These are phyloP conservation scores for Kryptolebias marmoratus DNA, from an alignment of 2,113 vertebrate species.

Conservation along the genomic window DNA sequence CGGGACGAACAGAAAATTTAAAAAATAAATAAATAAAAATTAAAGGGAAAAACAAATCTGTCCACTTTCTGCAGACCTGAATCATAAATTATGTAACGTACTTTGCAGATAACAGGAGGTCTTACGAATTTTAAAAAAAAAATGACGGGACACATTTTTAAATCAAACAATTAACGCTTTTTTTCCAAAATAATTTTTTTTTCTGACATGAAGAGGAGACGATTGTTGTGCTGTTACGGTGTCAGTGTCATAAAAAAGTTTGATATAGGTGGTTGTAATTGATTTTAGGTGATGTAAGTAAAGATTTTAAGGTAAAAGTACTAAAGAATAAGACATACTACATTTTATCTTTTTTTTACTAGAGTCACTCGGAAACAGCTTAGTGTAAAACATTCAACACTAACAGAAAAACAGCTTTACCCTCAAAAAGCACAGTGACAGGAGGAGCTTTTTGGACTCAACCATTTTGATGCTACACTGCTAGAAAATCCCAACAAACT, in stretches of 20 bases:
- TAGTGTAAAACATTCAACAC: no score
- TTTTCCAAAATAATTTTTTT: not conserved
- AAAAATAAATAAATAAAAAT: not conserved
- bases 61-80: conserved; percentile 18
- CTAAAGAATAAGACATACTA: no score
- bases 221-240: not conserved
- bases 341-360: no score
- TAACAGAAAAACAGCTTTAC: no score
- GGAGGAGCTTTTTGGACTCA: conserved; percentile 17
- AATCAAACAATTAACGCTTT: not conserved
- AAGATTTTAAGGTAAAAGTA: not conserved
- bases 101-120: conserved; percentile 2
- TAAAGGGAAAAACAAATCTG: conserved; percentile 10
- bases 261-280: not conserved
- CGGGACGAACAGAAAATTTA: conserved; percentile 14
- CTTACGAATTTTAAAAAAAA: not conserved
- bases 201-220: not conserved
- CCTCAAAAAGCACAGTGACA: not conserved
- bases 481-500: not conserved
- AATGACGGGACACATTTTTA: not conserved
- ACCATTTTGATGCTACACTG: not conserved
- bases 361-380: no score
- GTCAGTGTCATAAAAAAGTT: not conserved
- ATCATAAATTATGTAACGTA: conserved; percentile 7
- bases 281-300: no score